Evolutionary conservation across 1,140 invertebrate species (phyloP), one percentile per base, ranked within the genome.

Genomic region (Papilio polyxenes): DNA sequence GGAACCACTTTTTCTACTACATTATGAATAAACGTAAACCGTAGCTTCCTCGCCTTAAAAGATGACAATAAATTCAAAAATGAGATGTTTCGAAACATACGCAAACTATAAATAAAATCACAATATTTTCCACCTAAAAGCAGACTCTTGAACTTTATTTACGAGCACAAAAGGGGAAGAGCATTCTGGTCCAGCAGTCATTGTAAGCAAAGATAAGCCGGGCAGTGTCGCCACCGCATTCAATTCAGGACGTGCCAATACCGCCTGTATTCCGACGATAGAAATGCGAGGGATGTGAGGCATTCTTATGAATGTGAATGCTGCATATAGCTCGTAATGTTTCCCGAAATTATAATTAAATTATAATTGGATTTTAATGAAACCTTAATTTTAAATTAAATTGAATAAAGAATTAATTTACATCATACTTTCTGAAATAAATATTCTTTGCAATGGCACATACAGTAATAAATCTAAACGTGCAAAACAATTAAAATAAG

Each of bases 191-290:
- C 44, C 72, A 48, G 72, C 74, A 75, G 44, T 75, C 40, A 75
- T 75, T 75, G 74, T 75, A 40, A 75, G 74, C 7, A 15, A 75
- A 75, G 74, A 75, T 75, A 75, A 75, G 74, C 74, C 74, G 74
- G n/a, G 37, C 74, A 23, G 40, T 75, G 74, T 49, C 74, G 74
- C 44, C 74, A 20, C 17, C 40, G 74, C 74, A 48, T 48, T 75
- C 74, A 75, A 75, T 75, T 75, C 40, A 75, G 17, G 11, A n/a
- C 74, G 74, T 75, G 40, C 74, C 74, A 75, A 75, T 75, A 37
- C 44, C 74, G 74, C 74, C 74, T 75, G 74, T 75, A 49, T 49
- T 75, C 44, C 44, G 74, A 48, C 40, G 74, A 75, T 75, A 75
- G 74, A 75, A 75, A 75, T 75, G 65, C 13, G 11, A 13, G 65